Evolutionary conservation across 1,140 invertebrate genomes (phyloP).

Genomic region (Hyles vespertilio): DNA sequence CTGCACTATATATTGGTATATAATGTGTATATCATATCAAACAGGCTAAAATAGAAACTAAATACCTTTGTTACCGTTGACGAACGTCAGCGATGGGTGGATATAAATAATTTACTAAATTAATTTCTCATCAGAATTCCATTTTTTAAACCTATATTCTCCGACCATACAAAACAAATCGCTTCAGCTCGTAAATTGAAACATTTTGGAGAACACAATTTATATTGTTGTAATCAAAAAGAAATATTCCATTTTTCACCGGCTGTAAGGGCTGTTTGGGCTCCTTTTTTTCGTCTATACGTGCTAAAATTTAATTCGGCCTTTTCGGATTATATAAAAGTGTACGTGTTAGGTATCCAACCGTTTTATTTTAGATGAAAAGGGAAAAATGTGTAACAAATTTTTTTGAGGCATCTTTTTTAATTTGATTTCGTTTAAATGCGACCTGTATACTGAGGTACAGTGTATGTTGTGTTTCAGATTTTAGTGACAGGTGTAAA

Average conservation of each 20-base stretch:
- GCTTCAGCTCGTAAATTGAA: conserved; percentile 20
- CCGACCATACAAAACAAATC: background rate
- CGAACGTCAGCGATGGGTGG: too few relatives aligned
- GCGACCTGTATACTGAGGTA: too few relatives aligned
- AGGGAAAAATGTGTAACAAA: conserved; percentile 18
- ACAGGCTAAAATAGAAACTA: too few relatives aligned
- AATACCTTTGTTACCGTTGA: too few relatives aligned
- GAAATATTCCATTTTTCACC: conserved; percentile 71
- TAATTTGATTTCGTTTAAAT: too few relatives aligned
- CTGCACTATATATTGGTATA: too few relatives aligned
- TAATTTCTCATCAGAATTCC: too few relatives aligned
- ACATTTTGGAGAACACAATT: conserved; percentile 48
- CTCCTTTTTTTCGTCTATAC: conserved; percentile 51
- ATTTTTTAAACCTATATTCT: too few relatives aligned
- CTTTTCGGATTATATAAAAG: conserved; percentile 68
- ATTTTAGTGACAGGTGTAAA: too few relatives aligned
- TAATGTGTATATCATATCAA: too few relatives aligned
- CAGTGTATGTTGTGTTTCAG: too few relatives aligned
- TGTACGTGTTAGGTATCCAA: conserved; percentile 28
- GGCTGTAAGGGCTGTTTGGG: conserved; percentile 56
- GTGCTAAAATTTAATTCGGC: conserved; percentile 72
- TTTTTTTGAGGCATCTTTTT: background rate
- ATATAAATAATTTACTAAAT: too few relatives aligned
- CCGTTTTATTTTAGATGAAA: conserved; percentile 21
- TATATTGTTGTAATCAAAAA: conserved; percentile 76